Base-by-base conservation (phyloP, 2,113 vertebrate genomes). In the Gambusia holbrooki region DNA sequence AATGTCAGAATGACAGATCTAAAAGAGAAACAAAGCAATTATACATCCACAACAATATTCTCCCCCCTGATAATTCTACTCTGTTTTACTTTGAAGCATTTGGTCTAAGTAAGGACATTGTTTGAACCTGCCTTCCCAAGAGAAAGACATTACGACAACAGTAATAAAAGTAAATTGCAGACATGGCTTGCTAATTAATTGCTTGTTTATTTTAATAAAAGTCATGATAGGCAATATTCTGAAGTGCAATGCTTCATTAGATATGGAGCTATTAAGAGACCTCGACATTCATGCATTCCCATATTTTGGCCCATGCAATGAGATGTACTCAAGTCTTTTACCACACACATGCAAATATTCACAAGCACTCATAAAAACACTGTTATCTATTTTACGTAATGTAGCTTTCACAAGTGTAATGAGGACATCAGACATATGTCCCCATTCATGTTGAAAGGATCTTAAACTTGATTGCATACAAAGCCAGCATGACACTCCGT, bases 161-260 rank as follows among this genome's bases (percentile, higher is more conserved):
- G 87, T 85, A 89, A 92, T 81, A 82, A 66, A 71, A 83, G 70
- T 66, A 48, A 88, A 91, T 82, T 88, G 69, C 30, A 91, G 84
- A 91, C 83, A 86, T 77, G 77, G 77, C 71, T 84, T 84, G 69
- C 80, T 87, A 92, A 91, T 93, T 91, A 93, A 91, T 90, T 88
- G 62, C 88, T 89, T 88, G 90, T 93, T 93, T 92, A 88, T 79
- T 92, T 89, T 84, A 88, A 91, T 90, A 90, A 90, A 72, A 80
- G 76, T 61, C 27, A 83, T 85, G 74, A 89, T 77, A 82, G 84
- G 79, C 71, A 89, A 83, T 85, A 90, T 90, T 83, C 84, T 76
- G 81, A 71, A 71, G 85, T 32, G 42, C 28, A 77, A 87, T 30
- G 79, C 91, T 86, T 85, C 86, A 79, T 12, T 15, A 76, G 75